Evolutionary conservation across 2,113 vertebrate species (phyloP).

Genomic region (Nanger granti): DNA sequence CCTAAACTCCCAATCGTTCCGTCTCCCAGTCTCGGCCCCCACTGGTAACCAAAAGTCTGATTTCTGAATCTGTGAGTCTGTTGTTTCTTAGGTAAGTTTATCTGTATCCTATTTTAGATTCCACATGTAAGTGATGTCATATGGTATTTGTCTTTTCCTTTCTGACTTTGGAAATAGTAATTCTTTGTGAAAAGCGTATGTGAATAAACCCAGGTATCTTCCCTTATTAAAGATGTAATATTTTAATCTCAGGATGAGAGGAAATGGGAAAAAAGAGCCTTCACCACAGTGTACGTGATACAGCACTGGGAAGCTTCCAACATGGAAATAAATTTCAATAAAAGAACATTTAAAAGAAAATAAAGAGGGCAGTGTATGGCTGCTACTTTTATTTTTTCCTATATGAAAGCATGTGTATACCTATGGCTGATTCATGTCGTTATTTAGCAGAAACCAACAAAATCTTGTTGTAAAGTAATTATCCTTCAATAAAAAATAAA

Average conservation of each 20-base stretch:
- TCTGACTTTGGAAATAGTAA: background rate
- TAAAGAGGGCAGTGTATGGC: background rate
- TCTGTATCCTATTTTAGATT: background rate
- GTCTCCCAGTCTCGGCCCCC: accelerated
- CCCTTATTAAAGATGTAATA: background rate
- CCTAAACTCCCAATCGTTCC: background rate
- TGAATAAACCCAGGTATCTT: background rate
- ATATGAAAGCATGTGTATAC: background rate
- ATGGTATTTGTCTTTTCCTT: background rate
- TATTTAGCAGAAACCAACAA: background rate
- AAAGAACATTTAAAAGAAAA: background rate
- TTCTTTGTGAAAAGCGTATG: slow-evolving; percentile 7
- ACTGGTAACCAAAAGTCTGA: background rate
- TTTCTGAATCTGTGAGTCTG: background rate
- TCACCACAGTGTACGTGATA: background rate
- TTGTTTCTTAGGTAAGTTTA: background rate
- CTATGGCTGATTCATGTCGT: background rate
- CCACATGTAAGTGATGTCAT: background rate
- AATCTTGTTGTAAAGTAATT: background rate
- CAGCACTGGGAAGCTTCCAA: slow-evolving; percentile 5
- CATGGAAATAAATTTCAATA: background rate
- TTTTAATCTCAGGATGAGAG: background rate
- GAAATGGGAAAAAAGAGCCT: background rate
- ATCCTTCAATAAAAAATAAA: background rate
- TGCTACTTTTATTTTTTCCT: background rate